phyloP scores from a whole-genome alignment of 2,113 vertebrate species.

The Rhynchomys soricoides region DNA sequence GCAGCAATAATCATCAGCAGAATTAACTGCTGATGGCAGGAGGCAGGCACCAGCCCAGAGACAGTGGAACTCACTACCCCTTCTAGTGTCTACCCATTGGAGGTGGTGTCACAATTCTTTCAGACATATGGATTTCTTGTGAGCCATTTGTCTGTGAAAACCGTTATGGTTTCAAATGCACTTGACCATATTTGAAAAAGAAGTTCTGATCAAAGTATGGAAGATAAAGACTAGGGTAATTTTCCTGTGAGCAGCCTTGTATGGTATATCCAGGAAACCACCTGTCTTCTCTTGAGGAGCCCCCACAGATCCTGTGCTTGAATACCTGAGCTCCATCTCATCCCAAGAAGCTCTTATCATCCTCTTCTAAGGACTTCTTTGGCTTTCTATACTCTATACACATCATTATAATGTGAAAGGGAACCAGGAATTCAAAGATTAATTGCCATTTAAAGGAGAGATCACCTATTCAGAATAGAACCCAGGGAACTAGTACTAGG shows the following conservation, averaged over 20 bases:
- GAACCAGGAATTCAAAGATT: not conserved
- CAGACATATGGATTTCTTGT: slow-evolving; percentile 7
- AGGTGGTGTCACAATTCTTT: not conserved
- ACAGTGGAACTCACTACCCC: not conserved
- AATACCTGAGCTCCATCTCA: not conserved
- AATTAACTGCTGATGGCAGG: slow-evolving; percentile 69
- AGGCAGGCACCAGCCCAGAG: slow-evolving; percentile 71
- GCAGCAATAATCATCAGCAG: slow-evolving; percentile 45
- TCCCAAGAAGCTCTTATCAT: not conserved
- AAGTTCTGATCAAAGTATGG: not conserved
- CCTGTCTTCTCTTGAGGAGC: not conserved
- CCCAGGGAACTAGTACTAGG: not conserved
- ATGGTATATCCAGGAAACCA: not conserved
- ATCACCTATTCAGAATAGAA: not conserved
- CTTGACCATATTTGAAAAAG: not conserved
- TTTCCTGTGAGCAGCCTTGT: not conserved
- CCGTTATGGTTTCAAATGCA: not conserved
- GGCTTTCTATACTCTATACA: not conserved
- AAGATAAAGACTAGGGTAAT: not conserved
- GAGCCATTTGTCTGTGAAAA: slow-evolving; percentile 1
- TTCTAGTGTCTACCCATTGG: not conserved
- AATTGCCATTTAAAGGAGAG: not conserved
- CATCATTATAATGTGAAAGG: not conserved
- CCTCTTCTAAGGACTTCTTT: not conserved
- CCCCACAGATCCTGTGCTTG: not conserved